Evolutionary conservation across 1,140 invertebrate species (phyloP).

Genomic region (Mamestra configurata): DNA sequence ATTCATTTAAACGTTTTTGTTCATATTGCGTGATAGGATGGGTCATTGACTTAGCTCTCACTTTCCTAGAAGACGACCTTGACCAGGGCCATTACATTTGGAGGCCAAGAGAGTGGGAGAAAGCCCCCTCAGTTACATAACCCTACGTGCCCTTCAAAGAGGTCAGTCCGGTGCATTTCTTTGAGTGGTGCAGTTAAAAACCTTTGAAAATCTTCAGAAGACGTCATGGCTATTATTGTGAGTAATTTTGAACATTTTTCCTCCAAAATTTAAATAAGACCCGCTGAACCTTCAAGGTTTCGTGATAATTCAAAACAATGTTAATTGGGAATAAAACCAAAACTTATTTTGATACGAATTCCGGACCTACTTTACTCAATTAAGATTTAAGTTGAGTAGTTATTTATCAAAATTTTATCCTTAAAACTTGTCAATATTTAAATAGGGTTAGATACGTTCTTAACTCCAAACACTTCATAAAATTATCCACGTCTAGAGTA

Average conservation of each 20-base stretch:
- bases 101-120: constrained; percentile 55
- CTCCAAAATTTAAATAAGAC: neutral
- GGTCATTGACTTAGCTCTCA: constrained; percentile 32
- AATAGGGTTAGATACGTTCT: too few relatives aligned
- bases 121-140: constrained; percentile 59
- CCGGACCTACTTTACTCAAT: too few relatives aligned
- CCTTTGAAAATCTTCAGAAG: neutral
- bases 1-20: neutral
- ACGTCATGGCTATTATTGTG: neutral
- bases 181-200: constrained; percentile 11
- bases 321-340: too few relatives aligned
- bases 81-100: constrained; percentile 50
- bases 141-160: constrained; percentile 23
- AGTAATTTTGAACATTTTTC: neutral
- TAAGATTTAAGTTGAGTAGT: too few relatives aligned
- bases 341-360: too few relatives aligned
- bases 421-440: too few relatives aligned
- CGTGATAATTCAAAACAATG: too few relatives aligned
- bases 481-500: too few relatives aligned
- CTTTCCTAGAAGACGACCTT: constrained; percentile 50
- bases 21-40: neutral
- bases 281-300: too few relatives aligned
- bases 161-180: constrained; percentile 14
- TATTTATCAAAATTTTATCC: too few relatives aligned
- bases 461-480: too few relatives aligned